phyloP scores from a whole-genome alignment of 1,140 invertebrate species.

The Trichonephila inaurata region DNA sequence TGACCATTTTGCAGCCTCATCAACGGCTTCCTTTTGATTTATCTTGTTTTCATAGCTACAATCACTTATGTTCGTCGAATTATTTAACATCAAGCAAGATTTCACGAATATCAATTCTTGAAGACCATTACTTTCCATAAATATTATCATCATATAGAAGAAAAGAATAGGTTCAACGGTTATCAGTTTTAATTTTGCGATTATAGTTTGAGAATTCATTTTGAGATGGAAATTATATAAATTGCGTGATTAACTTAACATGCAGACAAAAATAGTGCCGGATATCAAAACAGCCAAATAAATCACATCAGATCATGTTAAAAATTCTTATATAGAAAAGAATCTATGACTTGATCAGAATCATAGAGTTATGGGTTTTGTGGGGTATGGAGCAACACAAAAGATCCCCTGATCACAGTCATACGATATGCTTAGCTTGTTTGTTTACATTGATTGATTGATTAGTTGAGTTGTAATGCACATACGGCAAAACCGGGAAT shows the following conservation, averaged over 20 bases:
- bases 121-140: conserved; percentile 81
- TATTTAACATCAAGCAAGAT: conserved; percentile 80
- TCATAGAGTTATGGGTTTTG: not conserved
- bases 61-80: conserved; percentile 78
- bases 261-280: too few species aligned
- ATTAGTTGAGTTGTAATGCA: too few species aligned
- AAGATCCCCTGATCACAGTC: not conserved
- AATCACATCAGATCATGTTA: not conserved
- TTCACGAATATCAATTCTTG: conserved; percentile 82
- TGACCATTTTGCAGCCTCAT: conserved; percentile 24
- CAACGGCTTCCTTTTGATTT: not conserved
- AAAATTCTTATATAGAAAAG: not conserved
- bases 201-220: not conserved
- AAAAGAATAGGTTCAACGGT: conserved; percentile 83
- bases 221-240: not conserved
- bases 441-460: not conserved
- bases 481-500: too few species aligned
- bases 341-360: not conserved
- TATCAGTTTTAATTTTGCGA: conserved; percentile 70
- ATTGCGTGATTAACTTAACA: not conserved
- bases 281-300: too few species aligned
- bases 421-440: not conserved
- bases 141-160: conserved; percentile 82
- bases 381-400: not conserved
- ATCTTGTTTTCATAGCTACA: conserved; percentile 78